These are phyloP conservation scores for Uloborus diversus DNA, from an alignment of 1,140 invertebrate species.

Conservation along the genomic window DNA sequence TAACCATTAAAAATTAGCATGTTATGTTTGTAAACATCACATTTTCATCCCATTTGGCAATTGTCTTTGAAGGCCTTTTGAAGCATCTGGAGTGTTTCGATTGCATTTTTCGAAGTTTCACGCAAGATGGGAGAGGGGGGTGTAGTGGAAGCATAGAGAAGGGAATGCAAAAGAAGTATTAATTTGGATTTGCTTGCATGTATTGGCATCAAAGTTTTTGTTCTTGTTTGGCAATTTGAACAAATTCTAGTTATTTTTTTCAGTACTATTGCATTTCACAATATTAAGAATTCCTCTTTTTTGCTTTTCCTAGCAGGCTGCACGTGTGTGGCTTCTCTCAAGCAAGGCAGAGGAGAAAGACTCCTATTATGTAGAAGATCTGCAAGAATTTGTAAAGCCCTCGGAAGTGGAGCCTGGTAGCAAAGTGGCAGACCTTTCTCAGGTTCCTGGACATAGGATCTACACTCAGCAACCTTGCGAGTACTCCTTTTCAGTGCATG, in stretches of 20 bases:
- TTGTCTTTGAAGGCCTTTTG: too few relatives aligned
- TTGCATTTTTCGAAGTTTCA: too few relatives aligned
- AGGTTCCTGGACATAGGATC: slow-evolving; percentile 34
- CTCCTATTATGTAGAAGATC: slow-evolving; percentile 25
- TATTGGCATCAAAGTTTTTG: background rate
- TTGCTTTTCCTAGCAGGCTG: background rate
- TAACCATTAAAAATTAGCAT: too few relatives aligned
- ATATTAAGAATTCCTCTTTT: background rate
- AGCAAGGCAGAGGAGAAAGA: slow-evolving; percentile 18
- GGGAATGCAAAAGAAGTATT: background rate
- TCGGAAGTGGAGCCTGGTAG: slow-evolving; percentile 17
- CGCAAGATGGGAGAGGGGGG: background rate
- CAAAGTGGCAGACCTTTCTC: slow-evolving; percentile 24
- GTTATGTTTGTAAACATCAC: too few relatives aligned
- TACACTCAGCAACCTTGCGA: slow-evolving; percentile 34
- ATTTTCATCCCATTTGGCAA: too few relatives aligned
- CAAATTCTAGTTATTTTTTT: background rate
- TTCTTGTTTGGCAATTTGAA: background rate
- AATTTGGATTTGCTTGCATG: background rate
- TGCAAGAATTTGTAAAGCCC: slow-evolving; percentile 21
- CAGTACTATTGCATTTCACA: background rate
- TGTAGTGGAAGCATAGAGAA: background rate
- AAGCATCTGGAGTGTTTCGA: too few relatives aligned
- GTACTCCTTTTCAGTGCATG: slow-evolving; percentile 17
- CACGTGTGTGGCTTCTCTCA: slow-evolving; percentile 31